These are phyloP conservation scores for Bagarius yarrelli DNA, from an alignment of 2,113 vertebrate species.

Conservation along the genomic window DNA sequence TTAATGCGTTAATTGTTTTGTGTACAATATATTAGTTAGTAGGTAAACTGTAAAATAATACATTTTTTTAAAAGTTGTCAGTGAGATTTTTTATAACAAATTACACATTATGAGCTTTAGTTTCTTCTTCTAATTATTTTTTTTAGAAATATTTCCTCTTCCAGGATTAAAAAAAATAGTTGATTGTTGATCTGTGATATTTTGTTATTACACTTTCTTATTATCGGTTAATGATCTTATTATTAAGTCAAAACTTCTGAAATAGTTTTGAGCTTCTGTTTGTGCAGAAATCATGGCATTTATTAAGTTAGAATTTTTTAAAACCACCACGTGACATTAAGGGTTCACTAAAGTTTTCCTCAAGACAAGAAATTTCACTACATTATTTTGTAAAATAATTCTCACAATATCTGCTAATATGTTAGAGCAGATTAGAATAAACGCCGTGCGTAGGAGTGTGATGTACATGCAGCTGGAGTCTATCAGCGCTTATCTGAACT, in stretches of 20 bases:
- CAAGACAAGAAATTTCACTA: not conserved
- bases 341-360: not conserved
- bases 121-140: too few relatives aligned
- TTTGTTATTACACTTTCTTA: not conserved
- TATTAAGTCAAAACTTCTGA: not conserved
- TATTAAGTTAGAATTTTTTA: not conserved
- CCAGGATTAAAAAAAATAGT: not conserved
- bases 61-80: too few relatives aligned
- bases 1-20: too few relatives aligned
- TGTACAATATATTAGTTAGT: too few relatives aligned
- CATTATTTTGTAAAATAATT: not conserved
- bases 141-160: not conserved
- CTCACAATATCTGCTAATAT: not conserved
- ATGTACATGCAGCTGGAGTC: not conserved
- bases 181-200: not conserved
- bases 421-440: not conserved
- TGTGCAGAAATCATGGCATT: not conserved
- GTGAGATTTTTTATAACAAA: not conserved
- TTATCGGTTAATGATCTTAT: not conserved
- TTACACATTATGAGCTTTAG: not conserved
- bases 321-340: not conserved
- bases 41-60: not conserved
- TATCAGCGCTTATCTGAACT: not conserved
- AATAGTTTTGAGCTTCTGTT: too few relatives aligned
- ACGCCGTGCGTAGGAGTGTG: not conserved